Base-by-base conservation (phyloP, 2,113 vertebrate species). In the Ceuthmochares aereus region DNA sequence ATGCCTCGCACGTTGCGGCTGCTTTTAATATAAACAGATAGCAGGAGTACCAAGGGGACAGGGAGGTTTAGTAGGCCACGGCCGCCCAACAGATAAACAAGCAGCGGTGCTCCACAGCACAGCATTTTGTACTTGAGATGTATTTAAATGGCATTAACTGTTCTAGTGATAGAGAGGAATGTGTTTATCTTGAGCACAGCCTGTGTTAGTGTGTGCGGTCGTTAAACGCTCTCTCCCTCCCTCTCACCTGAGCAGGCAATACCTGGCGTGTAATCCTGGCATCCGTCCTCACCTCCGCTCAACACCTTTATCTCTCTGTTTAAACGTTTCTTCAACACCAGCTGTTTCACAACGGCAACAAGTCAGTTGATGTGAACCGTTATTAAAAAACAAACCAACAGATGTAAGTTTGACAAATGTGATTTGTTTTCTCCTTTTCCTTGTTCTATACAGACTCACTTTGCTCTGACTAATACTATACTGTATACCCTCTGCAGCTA, bases 1-100 rank as follows among this genome's bases (percentile, higher is more conserved):
- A 45, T 0, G 0, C 29, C 77, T 67, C 0, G 0, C 20, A 4
- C 2, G 0, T 22, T 17, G 52, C 0, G 5, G 56, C 74, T 75
- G 59, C 64, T 84, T 63, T 64, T 43, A 2, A 3, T 27, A 13
- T 2, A 30, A 67, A 25, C 21, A 3, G 8, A 25, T 10, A 16
- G 55, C 2, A 13, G 25, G 67, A n/a, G 25, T 6, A 36, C 0
- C 6, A 6, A 1, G 14, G 27, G 62, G 62, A 37, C 82, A 77
- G 77, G 77, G 40, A 22, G 78, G 74, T 20, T 45, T 43, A 51
- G 58, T 0, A 29, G 70, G 14, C 21, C 83, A 66, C 0, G 1
- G 79, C 26, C 81, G 42, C 60, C 26, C 1, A 10, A 10, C 84
- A 69, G 77, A 37, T 42, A 58, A 15, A 36, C 21, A 42, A 13